Evolutionary conservation across 2,113 vertebrate genomes (phyloP).

Genomic region (Drymodes brunneopygia): DNA sequence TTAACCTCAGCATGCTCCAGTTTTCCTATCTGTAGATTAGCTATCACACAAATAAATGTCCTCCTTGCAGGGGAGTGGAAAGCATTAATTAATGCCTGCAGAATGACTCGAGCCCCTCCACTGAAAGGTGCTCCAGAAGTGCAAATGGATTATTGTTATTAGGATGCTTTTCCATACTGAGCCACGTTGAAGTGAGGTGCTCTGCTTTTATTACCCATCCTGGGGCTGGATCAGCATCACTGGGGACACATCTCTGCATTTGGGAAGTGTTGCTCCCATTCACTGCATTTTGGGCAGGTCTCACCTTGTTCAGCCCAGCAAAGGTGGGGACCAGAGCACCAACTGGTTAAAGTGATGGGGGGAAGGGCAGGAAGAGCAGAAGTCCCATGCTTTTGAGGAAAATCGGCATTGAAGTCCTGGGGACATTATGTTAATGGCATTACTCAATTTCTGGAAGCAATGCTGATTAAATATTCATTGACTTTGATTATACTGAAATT

Average conservation of each 20-base stretch:
- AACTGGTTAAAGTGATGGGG: slow-evolving; percentile 4
- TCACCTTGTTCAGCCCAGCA: background rate
- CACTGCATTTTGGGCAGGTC: background rate
- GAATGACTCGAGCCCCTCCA: background rate
- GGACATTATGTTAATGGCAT: slow-evolving; percentile 89
- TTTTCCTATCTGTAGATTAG: slow-evolving; percentile 31
- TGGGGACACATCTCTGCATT: background rate
- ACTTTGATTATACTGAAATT: slow-evolving; percentile 91
- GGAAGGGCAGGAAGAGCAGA: slow-evolving; percentile 43
- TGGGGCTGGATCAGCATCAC: background rate
- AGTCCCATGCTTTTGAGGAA: slow-evolving; percentile 74
- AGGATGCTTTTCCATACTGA: background rate
- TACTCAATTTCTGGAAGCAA: slow-evolving; percentile 87
- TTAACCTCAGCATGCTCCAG: background rate
- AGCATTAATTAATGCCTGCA: slow-evolving; percentile 52
- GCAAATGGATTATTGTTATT: slow-evolving; percentile 34
- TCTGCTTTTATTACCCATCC: background rate
- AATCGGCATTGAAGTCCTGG: slow-evolving; percentile 75
- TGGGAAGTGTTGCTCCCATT: background rate
- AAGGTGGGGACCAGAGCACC: background rate
- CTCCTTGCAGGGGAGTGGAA: slow-evolving; percentile 15
- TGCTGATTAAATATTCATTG: slow-evolving; percentile 93
- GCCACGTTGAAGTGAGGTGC: background rate
- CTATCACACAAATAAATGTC: background rate
- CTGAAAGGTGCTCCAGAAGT: slow-evolving; percentile 18